A percentile compares a stretch with the other conserved stretches of the same genome.
These are phyloP conservation scores for Dolichopus griseipennis DNA, from an alignment of 2,888 invertebrate genomes.

Conservation along the genomic window DNA sequence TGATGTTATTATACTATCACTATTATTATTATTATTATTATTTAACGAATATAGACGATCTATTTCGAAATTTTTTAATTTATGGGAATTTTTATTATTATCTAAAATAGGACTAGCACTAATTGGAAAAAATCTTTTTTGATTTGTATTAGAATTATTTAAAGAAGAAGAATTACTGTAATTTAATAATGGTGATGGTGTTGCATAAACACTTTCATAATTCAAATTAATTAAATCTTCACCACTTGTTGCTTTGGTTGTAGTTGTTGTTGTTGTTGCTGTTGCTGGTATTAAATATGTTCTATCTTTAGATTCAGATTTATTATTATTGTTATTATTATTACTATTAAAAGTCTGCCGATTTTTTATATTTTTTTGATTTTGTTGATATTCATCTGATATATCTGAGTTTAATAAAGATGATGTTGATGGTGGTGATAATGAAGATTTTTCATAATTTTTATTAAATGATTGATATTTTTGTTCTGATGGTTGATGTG, in stretches of 20 bases:
- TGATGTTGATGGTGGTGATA: conserved; percentile 24
- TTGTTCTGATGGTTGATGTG: too few relatives aligned
- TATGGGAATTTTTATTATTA: conserved; percentile 12
- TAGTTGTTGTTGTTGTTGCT: conserved; percentile 26
- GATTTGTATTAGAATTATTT: conserved; percentile 8
- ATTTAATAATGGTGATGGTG: conserved; percentile 34
- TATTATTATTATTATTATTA: not conserved
- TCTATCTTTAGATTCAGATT: not conserved
- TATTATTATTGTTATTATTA: not conserved
- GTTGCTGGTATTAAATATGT: conserved; percentile 30
- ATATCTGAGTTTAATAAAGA: conserved; percentile 26
- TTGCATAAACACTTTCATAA: conserved; percentile 39
- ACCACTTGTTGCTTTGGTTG: conserved; percentile 19
- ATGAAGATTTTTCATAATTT: conserved; percentile 33
- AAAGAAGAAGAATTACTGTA: not conserved
- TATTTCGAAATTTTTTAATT: too few relatives aligned
- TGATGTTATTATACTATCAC: too few relatives aligned
- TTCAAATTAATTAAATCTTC: conserved; percentile 38
- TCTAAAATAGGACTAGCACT: conserved; percentile 15
- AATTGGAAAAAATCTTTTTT: conserved; percentile 33
- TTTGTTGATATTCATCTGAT: not conserved
- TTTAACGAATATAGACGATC: not conserved
- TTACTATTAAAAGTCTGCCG: conserved; percentile 16
- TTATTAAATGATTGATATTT: conserved; percentile 21
- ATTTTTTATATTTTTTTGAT: conserved; percentile 12